Evolutionary conservation across 1,140 invertebrate species (phyloP).

Genomic region (Trichonephila clavipes): DNA sequence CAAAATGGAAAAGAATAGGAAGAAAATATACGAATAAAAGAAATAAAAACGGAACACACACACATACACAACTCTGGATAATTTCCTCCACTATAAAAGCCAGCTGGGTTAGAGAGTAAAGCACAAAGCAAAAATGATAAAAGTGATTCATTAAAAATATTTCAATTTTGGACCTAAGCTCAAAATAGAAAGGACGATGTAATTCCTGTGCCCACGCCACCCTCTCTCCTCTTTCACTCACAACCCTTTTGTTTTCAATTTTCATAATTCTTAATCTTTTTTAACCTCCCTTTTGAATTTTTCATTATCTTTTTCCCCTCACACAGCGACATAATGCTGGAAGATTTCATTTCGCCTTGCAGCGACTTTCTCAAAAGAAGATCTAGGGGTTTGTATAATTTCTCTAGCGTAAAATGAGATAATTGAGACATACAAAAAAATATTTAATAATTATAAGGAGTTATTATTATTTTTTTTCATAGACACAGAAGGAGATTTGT

Average conservation of each 20-base stretch:
- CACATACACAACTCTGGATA: not conserved
- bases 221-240: not conserved
- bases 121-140: slow-evolving; percentile 3
- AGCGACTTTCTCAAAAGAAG: not conserved
- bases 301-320: not conserved
- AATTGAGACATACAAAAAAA: slow-evolving; percentile 14
- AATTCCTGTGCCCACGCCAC: not conserved
- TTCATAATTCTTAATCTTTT: slow-evolving; percentile 42
- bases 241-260: slow-evolving; percentile 1
- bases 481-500: not conserved
- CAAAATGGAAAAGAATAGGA: not conserved
- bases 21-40: not conserved
- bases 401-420: slow-evolving; percentile 36
- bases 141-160: slow-evolving; percentile 32
- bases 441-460: slow-evolving; percentile 9
- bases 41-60: too few species aligned
- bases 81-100: not conserved
- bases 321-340: not conserved
- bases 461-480: not conserved
- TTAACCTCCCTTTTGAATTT: slow-evolving; percentile 12
- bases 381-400: not conserved
- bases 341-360: slow-evolving; percentile 8
- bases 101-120: not conserved
- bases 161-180: not conserved
- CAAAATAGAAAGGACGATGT: not conserved